Evolutionary conservation across 2,113 vertebrate species (phyloP).

Genomic region (Zootoca vivipara): DNA sequence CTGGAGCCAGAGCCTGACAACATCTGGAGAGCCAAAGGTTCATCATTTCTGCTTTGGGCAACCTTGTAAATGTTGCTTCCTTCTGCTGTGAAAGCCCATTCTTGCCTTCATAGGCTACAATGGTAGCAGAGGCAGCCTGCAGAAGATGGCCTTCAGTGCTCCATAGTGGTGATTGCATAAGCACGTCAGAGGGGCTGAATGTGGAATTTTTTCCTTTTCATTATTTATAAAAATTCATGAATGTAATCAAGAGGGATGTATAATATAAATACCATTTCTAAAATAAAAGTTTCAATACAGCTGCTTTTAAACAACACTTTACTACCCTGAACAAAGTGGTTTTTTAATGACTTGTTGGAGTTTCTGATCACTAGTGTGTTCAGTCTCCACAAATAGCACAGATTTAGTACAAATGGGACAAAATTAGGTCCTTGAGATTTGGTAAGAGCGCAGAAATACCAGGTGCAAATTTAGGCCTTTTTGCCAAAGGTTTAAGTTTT

Average conservation of each 20-base stretch:
- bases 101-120: background rate
- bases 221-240: background rate
- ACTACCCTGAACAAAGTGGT: background rate
- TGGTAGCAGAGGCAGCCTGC: background rate
- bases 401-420: slow-evolving; percentile 30
- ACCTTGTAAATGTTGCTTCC: background rate
- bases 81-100: background rate
- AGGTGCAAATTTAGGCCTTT: slow-evolving; percentile 56
- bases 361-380: slow-evolving; percentile 27
- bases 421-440: slow-evolving; percentile 28
- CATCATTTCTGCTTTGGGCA: background rate
- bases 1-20: no score
- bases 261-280: background rate
- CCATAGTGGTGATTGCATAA: background rate
- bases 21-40: no score
- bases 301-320: background rate
- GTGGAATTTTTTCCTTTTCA: background rate
- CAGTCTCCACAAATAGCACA: slow-evolving; percentile 20
- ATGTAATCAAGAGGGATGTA: background rate
- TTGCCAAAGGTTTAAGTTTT: slow-evolving; percentile 57
- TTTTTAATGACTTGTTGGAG: slow-evolving; percentile 8
- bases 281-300: background rate
- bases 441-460: background rate
- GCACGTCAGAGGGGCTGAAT: background rate
- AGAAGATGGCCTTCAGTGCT: no score